These are phyloP conservation scores for Siderastrea radians DNA, from an alignment of 92 coral and sea anemone genomes.

Conservation along the genomic window DNA sequence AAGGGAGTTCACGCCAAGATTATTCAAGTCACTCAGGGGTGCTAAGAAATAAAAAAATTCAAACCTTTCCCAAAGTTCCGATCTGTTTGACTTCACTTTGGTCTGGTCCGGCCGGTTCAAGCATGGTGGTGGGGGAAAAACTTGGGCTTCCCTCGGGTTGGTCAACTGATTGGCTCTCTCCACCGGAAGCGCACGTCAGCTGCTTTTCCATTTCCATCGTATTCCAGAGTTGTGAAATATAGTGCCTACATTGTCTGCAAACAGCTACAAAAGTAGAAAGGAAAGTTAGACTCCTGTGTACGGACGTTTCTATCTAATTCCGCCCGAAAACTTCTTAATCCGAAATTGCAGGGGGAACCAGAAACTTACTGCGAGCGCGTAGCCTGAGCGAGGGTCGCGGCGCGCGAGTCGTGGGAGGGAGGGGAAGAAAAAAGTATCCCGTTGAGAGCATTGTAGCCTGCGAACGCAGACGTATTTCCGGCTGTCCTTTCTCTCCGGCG, in stretches of 20 bases:
- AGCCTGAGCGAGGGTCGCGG: too few relatives aligned
- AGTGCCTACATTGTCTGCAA: constrained; percentile 24
- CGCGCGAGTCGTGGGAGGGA: too few relatives aligned
- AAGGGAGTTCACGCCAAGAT: too few relatives aligned
- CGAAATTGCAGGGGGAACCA: background rate
- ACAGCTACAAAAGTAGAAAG: background rate
- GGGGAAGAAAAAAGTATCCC: too few relatives aligned
- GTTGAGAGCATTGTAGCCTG: too few relatives aligned
- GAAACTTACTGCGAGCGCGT: background rate
- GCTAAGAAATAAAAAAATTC: too few relatives aligned
- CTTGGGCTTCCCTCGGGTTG: background rate
- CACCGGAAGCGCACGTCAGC: background rate
- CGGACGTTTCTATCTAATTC: background rate
- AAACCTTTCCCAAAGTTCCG: constrained; percentile 12
- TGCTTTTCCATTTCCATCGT: constrained; percentile 11
- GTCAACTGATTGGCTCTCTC: background rate
- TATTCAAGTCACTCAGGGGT: too few relatives aligned
- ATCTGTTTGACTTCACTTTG: constrained; percentile 12
- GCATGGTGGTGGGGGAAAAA: background rate
- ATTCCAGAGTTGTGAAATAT: background rate
- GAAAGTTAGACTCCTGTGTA: background rate
- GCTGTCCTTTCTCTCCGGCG: too few relatives aligned
- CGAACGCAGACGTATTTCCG: too few relatives aligned
- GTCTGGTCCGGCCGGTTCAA: background rate
- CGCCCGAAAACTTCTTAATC: background rate